Base-by-base conservation (phyloP, 2,797 vertebrate species). In the Crenuchus spilurus region DNA sequence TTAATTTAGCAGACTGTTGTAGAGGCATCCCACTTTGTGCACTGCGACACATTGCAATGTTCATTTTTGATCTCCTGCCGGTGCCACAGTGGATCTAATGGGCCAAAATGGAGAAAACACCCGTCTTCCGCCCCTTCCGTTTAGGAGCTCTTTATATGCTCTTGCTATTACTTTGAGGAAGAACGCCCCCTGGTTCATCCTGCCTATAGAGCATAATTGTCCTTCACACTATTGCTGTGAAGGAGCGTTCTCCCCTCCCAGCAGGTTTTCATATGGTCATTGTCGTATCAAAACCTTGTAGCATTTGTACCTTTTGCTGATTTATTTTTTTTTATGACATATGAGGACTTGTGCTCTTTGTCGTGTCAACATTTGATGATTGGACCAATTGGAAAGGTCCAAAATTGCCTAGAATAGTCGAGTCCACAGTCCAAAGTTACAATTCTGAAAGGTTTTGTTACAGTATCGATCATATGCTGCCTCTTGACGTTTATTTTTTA, bases 31-130 rank as follows among this genome's bases (percentile, higher is more conserved):
- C 67, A 54, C 57, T 80, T 69, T 75, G 86, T 88, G 88, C 88
- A 89, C 89, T 90, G 88, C 84, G 73, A 80, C 75, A 74, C 70
- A 78, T 66, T 74, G 77, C 73, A 78, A 76, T 80, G 80, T 80
- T 62, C 30, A 39, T 64, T 66, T 68, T 42, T 62, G 33, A 24
- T 49, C 62, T 75, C 57, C 66, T n/a, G 44, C 22, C 42, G 20
- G 52, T 62, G 30, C 70, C 28, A 6, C 24, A 35, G 61, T 28
- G 42, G 30, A 28, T 41, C 42, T 20, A 10, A 49, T 18, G 41
- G 69, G 58, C 64, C 78, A 73, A 60, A 60, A 60, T 77, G 74
- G 77, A 77, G 77, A 72, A 37, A 69, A 64, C 28, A 58, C 68
- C 31, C 37, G 80, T 82, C 80, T 82, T 82, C 80, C 77, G 35